phyloP scores from a whole-genome alignment of 2,888 invertebrate species.

The Ophion costatus region DNA sequence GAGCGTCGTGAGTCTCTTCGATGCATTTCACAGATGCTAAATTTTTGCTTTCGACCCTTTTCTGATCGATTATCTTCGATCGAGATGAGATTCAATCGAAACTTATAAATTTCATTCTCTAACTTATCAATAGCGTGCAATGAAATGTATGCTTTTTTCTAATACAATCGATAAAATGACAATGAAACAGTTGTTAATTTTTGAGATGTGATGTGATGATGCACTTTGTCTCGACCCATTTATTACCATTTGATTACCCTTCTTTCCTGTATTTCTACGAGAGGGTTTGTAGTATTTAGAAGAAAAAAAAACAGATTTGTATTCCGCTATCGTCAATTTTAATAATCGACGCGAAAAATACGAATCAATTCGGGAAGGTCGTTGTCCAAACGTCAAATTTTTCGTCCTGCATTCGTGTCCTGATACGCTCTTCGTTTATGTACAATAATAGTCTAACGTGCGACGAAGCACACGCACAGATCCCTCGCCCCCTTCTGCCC shows the following conservation, averaged over 20 bases:
- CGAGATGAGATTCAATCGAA: background rate
- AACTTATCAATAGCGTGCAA: background rate
- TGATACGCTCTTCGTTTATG: conserved; percentile 4
- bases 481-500: background rate
- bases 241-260: conserved; percentile 5
- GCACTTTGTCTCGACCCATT: background rate
- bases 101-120: background rate
- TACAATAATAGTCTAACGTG: conserved; percentile 13
- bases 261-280: conserved; percentile 16
- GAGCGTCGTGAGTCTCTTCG: background rate
- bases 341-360: too few species aligned
- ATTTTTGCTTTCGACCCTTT: background rate
- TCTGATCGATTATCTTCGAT: background rate
- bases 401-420: background rate
- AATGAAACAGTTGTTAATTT: background rate
- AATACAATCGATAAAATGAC: background rate
- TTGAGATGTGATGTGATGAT: background rate
- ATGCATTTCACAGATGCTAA: background rate
- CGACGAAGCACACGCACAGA: background rate
- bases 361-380: too few species aligned
- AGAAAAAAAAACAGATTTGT: background rate
- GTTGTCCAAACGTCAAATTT: background rate
- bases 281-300: background rate
- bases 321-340: too few species aligned
- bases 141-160: background rate